phyloP scores from a whole-genome alignment of 2,113 vertebrate species.

The Gallinago jamesoni region DNA sequence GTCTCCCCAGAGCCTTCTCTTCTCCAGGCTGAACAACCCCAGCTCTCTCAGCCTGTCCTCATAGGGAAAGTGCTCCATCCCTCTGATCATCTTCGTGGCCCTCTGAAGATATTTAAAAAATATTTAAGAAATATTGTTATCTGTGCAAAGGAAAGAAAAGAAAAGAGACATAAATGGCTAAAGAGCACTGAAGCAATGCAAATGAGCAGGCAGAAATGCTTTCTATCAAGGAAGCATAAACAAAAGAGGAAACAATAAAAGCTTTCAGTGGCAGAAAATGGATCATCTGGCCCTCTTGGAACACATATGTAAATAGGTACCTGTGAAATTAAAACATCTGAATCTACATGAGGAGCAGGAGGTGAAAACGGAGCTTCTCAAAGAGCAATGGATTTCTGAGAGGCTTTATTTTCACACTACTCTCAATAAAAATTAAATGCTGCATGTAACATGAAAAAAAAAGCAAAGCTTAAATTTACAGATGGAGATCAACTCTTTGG shows the following conservation, averaged over 20 bases:
- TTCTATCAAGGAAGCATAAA: neutral
- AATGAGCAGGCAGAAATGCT: neutral
- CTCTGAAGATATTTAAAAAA: too few species aligned
- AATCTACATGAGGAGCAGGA: neutral
- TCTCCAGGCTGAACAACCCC: too few species aligned
- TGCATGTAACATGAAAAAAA: neutral
- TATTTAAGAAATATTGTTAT: neutral
- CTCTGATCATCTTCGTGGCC: too few species aligned
- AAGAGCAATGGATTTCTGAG: neutral
- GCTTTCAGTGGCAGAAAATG: neutral
- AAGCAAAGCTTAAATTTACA: neutral
- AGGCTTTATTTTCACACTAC: neutral
- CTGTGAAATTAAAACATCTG: neutral
- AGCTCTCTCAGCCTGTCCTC: too few species aligned
- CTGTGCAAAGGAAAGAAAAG: neutral
- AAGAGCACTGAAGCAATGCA: neutral
- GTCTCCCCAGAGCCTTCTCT: too few species aligned
- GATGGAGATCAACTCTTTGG: neutral
- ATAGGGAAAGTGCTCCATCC: too few species aligned
- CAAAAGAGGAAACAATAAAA: neutral
- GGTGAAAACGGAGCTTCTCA: neutral
- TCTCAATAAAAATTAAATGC: neutral
- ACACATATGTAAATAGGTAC: neutral
- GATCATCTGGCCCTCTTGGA: neutral
- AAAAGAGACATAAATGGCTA: neutral